Evolutionary conservation across 1,140 invertebrate species (phyloP).

Genomic region (Psix sp.): DNA sequence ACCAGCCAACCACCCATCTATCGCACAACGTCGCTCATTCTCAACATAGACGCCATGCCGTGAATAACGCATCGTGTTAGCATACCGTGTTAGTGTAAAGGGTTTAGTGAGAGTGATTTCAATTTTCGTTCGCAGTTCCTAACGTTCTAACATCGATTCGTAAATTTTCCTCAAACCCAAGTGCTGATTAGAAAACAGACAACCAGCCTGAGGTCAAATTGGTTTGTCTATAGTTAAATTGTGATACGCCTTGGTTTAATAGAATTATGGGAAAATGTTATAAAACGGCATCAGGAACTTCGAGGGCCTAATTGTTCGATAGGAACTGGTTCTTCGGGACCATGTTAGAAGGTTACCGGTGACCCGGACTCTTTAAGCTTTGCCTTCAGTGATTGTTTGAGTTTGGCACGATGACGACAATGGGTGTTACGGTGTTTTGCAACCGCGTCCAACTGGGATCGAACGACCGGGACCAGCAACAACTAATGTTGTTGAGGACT

Average conservation of each 20-base stretch:
- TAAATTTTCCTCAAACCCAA: too few relatives aligned
- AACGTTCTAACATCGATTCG: too few relatives aligned
- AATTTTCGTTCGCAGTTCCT: neutral
- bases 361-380: constrained; percentile 14
- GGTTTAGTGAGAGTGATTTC: constrained; percentile 21
- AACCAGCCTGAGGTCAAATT: too few relatives aligned
- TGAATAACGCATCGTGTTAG: constrained; percentile 66
- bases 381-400: neutral
- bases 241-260: too few relatives aligned
- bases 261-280: too few relatives aligned
- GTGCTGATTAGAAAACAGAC: too few relatives aligned
- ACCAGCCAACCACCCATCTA: constrained; percentile 70
- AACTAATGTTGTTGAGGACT: constrained; percentile 71
- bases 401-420: constrained; percentile 68
- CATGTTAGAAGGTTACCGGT: constrained; percentile 18
- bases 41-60: constrained; percentile 74
- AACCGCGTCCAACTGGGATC: constrained; percentile 67
- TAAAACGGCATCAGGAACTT: too few relatives aligned
- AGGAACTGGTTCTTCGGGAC: constrained; percentile 1
- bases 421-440: constrained; percentile 74
- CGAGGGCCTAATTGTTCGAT: too few relatives aligned
- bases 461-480: constrained; percentile 67
- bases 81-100: constrained; percentile 19
- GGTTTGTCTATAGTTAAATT: too few relatives aligned
- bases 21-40: constrained; percentile 74